Evolutionary conservation across 2,888 invertebrate species (phyloP), one percentile per base, ranked within the genome.

Genomic region (Phortica magna): DNA sequence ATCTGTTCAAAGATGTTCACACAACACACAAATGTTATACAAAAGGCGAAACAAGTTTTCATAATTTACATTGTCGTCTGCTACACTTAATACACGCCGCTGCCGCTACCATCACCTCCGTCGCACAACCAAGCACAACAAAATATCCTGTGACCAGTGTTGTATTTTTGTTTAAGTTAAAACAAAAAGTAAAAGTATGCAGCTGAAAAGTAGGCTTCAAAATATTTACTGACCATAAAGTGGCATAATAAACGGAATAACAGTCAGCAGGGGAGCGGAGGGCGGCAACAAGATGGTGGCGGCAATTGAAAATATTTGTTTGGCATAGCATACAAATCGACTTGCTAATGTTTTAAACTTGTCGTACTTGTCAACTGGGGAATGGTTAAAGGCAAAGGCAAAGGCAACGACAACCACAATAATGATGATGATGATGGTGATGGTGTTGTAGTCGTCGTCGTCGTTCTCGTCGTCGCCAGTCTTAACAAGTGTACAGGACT

Each of bases 211-310:
- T 87, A 85, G 88, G 79, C 67, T 74, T 74, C 55, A 42, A 83
- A 84, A 82, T 73, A 82, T 83, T 88, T 79, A 83, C 82, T 82
- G 82, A 81, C 81, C 85, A 87, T 85, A 83, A 88, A 86, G 87
- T 85, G 80, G 79, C 84, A 83, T 85, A 83, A 89, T 89, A 89
- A 88, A 89, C 84, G 81, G 17, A 22, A 61, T 12, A 61, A 61
- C 19, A 55, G n/a, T 4, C 31, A 31, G 55, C 55, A 55, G 22
- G 4, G 61, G 61, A 61, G 19, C 22, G 22, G n/a, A 12, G 0
- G 17, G 22, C 17, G 59, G 22, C 55, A 17, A 55, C 55, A 17
- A 55, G n/a, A 55, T 55, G 55, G 55, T n/a, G 61, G 10, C 17
- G 61, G 61, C 10, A 22, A 61, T 61, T 61, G 61, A 43, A 42